phyloP scores from a whole-genome alignment of 2,888 invertebrate species.

The Encarsia formosa region DNA sequence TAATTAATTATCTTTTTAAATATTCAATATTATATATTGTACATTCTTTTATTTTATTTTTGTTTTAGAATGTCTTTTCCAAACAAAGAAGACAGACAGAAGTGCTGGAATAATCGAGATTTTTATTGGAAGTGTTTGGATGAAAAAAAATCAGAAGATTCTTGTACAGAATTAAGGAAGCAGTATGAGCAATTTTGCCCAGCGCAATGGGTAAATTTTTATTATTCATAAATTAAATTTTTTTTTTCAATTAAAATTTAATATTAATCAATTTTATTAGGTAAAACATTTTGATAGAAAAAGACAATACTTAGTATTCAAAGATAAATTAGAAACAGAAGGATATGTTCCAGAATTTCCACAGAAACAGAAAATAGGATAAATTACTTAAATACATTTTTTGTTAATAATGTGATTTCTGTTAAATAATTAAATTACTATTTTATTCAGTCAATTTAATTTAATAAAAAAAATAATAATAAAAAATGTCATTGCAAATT shows the following conservation, averaged over 20 bases:
- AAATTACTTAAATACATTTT: conserved; percentile 48
- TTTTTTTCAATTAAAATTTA: conserved; percentile 9
- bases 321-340: conserved; percentile 78
- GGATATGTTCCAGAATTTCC: conserved; percentile 73
- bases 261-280: conserved; percentile 44
- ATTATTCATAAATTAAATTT: conserved; percentile 1
- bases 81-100: conserved; percentile 70
- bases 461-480: conserved; percentile 43
- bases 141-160: conserved; percentile 60
- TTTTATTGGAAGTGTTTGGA: conserved; percentile 88
- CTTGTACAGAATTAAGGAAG: conserved; percentile 69
- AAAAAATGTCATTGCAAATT: conserved; percentile 9
- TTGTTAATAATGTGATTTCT: conserved; percentile 36
- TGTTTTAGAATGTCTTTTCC: conserved; percentile 70
- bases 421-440: conserved; percentile 29
- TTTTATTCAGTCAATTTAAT: too few species aligned
- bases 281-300: conserved; percentile 91
- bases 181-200: conserved; percentile 75
- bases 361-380: conserved; percentile 46
- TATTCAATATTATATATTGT: not conserved
- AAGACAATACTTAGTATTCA: conserved; percentile 81
- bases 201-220: conserved; percentile 66
- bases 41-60: not conserved
- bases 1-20: not conserved
- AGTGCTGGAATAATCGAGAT: conserved; percentile 84